These are phyloP conservation scores for Perca schrenkii DNA, from an alignment of 2,113 vertebrate species.

Conservation along the genomic window DNA sequence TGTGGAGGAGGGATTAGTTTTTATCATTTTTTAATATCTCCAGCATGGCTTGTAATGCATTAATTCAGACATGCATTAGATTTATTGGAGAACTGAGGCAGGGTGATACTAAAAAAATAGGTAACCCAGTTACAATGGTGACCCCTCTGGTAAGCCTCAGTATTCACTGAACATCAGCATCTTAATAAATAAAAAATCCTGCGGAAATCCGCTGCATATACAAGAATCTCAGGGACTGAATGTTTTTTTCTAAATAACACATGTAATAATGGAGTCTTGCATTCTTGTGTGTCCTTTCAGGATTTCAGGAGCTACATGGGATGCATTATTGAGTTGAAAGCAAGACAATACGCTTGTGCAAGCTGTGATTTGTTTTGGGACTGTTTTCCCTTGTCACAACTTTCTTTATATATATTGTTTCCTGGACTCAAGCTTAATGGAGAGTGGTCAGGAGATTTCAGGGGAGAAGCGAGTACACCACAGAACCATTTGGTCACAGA, in stretches of 20 bases:
- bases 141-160: constrained; percentile 52
- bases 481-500: constrained; percentile 68
- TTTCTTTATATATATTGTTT: constrained; percentile 69
- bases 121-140: constrained; percentile 56
- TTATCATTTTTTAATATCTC: constrained; percentile 82
- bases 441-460: constrained; percentile 63
- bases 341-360: constrained; percentile 6
- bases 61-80: constrained; percentile 83
- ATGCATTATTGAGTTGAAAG: constrained; percentile 62
- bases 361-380: neutral
- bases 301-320: constrained; percentile 19
- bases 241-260: constrained; percentile 31
- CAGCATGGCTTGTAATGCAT: constrained; percentile 81
- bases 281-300: constrained; percentile 20
- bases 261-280: constrained; percentile 51
- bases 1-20: constrained; percentile 78
- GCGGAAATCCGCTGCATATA: constrained; percentile 47
- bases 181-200: constrained; percentile 72
- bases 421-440: constrained; percentile 50
- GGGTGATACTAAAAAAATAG: constrained; percentile 26
- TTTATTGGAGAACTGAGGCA: constrained; percentile 76
- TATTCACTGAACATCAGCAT: constrained; percentile 9
- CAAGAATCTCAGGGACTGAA: constrained; percentile 53
- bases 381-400: constrained; percentile 33
- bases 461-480: constrained; percentile 49